Evolutionary conservation across 2,113 vertebrate species (phyloP).

Genomic region (Pavo muticus): DNA sequence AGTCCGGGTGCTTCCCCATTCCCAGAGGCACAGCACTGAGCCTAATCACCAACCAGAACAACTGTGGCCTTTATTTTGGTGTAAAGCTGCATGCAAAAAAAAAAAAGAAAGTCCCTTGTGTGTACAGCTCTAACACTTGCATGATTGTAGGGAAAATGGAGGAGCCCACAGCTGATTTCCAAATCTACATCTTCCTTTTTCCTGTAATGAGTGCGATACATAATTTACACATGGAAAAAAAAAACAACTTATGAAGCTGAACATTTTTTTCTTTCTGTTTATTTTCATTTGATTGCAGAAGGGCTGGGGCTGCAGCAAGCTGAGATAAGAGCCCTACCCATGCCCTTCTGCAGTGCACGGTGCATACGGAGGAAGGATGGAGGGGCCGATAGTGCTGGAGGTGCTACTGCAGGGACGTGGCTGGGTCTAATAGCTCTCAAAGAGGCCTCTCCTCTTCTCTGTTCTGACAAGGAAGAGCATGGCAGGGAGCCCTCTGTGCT

Average conservation of each 20-base stretch:
- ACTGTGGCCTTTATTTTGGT: constrained; percentile 59
- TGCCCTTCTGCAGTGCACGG: background rate
- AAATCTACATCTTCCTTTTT: background rate
- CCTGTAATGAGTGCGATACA: background rate
- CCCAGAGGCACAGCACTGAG: constrained; percentile 51
- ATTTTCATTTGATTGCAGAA: constrained; percentile 11
- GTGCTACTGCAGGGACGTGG: background rate
- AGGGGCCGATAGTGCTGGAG: background rate
- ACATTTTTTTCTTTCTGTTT: constrained; percentile 4
- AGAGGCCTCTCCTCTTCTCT: background rate
- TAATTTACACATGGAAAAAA: background rate
- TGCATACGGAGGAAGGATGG: background rate
- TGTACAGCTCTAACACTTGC: constrained; percentile 27
- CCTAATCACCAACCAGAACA: constrained; percentile 54
- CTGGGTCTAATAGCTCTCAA: background rate
- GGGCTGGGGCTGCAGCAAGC: background rate
- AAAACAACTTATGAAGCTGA: background rate
- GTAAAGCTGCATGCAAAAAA: constrained; percentile 43
- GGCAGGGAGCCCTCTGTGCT: background rate
- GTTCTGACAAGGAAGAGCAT: background rate
- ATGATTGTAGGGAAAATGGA: constrained; percentile 35
- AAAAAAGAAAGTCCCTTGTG: constrained; percentile 38
- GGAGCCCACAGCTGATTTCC: constrained; percentile 3
- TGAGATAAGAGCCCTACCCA: constrained; percentile 36
- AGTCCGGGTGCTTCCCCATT: background rate